A percentile compares a stretch with the other conserved stretches of the same genome.
phyloP scores from a whole-genome alignment of 2,797 vertebrate genomes.

The Onychomys leucogaster region DNA sequence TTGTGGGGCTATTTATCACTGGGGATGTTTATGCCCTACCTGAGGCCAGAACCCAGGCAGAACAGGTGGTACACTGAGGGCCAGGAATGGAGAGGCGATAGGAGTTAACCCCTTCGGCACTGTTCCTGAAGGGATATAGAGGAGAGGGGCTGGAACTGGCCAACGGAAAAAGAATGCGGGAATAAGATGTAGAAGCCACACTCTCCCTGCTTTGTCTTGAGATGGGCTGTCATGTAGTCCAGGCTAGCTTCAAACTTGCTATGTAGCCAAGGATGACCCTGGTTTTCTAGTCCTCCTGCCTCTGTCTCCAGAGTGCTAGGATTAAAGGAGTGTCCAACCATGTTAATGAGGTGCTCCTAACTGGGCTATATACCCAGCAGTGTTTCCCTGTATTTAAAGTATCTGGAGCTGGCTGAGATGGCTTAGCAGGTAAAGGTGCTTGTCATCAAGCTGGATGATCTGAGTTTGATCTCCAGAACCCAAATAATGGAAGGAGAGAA shows the following conservation, averaged over 20 bases:
- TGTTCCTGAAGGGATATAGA: background rate
- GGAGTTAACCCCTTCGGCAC: background rate
- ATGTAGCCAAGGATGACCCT: background rate
- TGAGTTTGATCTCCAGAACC: background rate
- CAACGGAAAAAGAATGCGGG: background rate
- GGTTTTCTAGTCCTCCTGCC: background rate
- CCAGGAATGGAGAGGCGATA: background rate
- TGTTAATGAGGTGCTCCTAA: background rate
- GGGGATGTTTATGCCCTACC: slow-evolving; percentile 29
- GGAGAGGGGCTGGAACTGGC: background rate
- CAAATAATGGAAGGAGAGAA: background rate
- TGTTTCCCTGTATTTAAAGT: background rate
- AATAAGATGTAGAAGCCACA: background rate
- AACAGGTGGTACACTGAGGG: background rate
- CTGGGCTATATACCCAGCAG: background rate
- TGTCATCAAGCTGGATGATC: background rate
- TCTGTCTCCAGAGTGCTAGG: background rate
- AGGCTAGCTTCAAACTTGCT: background rate
- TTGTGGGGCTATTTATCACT: slow-evolving; percentile 53
- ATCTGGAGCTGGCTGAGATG: background rate
- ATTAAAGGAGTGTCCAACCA: background rate
- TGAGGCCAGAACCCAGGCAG: slow-evolving; percentile 28
- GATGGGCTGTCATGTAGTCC: too few relatives aligned
- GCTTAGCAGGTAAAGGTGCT: background rate
- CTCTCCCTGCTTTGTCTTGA: background rate